phyloP scores from a whole-genome alignment of 2,113 vertebrate genomes.

The Sialia sialis region DNA sequence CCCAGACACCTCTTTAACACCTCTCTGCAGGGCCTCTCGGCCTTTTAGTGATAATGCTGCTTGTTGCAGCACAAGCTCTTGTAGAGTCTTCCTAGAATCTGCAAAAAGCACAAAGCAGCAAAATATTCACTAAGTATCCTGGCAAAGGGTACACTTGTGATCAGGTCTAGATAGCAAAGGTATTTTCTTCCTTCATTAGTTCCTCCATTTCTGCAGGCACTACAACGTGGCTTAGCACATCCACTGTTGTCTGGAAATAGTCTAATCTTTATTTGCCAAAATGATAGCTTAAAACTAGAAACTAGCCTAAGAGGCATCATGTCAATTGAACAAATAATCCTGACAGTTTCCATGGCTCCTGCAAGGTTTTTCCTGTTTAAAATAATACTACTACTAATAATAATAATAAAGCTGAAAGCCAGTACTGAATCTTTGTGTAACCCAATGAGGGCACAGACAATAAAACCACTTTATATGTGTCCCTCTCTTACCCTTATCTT shows the following conservation, averaged over 20 bases:
- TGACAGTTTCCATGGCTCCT: background rate
- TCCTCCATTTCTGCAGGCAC: background rate
- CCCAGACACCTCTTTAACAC: background rate
- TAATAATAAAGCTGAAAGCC: background rate
- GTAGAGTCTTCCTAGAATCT: background rate
- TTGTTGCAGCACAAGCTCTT: background rate
- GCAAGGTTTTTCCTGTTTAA: background rate
- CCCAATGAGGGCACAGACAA: background rate
- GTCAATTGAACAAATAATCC: slow-evolving; percentile 26
- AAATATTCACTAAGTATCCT: background rate
- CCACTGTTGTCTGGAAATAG: background rate
- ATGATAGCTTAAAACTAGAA: background rate
- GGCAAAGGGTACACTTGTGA: background rate
- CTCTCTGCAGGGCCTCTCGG: background rate
- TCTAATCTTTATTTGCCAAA: slow-evolving; percentile 1
- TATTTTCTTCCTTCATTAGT: background rate
- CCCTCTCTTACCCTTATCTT: background rate
- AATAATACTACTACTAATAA: background rate
- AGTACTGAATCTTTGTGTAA: background rate
- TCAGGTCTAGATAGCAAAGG: background rate
- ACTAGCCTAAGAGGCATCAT: background rate
- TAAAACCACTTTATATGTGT: background rate
- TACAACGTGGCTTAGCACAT: background rate
- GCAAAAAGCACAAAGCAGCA: background rate
- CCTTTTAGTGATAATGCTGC: background rate